A percentile compares a stretch with the other conserved stretches of the same genome.
Evolutionary conservation across 2,797 vertebrate species (phyloP).

Genomic region (Peromyscus eremicus): DNA sequence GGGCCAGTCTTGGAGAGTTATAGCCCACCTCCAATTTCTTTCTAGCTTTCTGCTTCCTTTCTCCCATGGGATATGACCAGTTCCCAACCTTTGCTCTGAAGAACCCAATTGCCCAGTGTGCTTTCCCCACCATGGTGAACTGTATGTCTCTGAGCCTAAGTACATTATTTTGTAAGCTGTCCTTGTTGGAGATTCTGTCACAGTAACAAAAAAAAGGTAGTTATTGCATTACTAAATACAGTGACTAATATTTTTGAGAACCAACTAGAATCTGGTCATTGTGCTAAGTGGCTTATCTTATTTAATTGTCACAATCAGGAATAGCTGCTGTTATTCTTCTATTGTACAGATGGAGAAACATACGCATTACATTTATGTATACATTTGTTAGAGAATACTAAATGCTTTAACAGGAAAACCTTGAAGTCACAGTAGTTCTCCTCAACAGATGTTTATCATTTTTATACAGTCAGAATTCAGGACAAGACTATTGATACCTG

Average conservation of each 20-base stretch:
- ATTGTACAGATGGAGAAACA: background rate
- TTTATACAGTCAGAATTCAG: background rate
- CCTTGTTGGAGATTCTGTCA: background rate
- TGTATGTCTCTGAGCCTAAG: background rate
- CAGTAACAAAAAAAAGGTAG: background rate
- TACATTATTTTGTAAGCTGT: background rate
- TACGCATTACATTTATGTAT: background rate
- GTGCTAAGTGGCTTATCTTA: background rate
- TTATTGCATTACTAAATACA: background rate
- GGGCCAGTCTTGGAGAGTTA: background rate
- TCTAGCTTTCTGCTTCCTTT: background rate
- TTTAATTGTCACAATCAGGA: conserved; percentile 5
- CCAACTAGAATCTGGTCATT: background rate
- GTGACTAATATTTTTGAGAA: background rate
- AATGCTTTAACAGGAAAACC: background rate
- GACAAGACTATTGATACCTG: background rate
- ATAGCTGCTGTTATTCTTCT: background rate
- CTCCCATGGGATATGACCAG: background rate
- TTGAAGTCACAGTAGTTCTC: background rate
- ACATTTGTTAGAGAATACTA: background rate
- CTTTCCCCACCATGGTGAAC: background rate
- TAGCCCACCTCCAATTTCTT: background rate
- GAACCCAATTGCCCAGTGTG: background rate
- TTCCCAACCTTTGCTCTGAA: background rate
- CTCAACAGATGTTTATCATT: background rate